Percentiles rank a stretch among this genome's conserved stretches.
phyloP scores from a whole-genome alignment of 2,888 invertebrate species.

The Tetropium fuscum region DNA sequence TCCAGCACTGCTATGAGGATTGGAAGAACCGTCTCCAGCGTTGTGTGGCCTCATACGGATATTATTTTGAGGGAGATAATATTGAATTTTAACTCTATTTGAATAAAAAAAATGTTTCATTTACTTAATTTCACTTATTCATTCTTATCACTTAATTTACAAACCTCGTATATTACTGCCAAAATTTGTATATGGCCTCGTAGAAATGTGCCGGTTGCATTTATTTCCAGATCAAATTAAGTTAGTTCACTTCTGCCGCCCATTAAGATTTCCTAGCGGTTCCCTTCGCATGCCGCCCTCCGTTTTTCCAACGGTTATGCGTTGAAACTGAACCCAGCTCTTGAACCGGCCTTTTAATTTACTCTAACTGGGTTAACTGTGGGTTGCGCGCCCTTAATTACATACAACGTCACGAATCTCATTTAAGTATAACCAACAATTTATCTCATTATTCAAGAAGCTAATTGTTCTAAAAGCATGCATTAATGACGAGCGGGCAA shows the following conservation, averaged over 20 bases:
- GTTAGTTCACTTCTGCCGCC: too few relatives aligned
- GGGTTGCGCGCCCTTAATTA: slow-evolving; percentile 4
- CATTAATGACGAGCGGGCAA: not conserved
- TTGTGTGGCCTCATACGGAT: slow-evolving; percentile 12
- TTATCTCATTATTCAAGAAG: slow-evolving; percentile 8
- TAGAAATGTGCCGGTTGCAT: too few relatives aligned
- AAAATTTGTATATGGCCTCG: too few relatives aligned
- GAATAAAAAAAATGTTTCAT: slow-evolving; percentile 9
- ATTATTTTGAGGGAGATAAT: slow-evolving; percentile 19
- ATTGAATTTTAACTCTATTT: slow-evolving; percentile 14
- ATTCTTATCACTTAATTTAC: slow-evolving; percentile 7
- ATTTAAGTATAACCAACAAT: slow-evolving; percentile 13
- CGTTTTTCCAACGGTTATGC: not conserved
- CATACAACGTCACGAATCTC: slow-evolving; percentile 3
- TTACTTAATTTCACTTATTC: not conserved
- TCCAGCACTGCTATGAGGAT: slow-evolving; percentile 23
- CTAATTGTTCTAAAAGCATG: slow-evolving; percentile 18
- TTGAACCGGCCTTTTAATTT: not conserved
- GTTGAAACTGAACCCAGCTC: not conserved
- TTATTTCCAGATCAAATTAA: too few relatives aligned
- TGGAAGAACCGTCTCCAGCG: slow-evolving; percentile 22
- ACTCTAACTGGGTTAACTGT: slow-evolving; percentile 2
- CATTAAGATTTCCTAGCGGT: too few relatives aligned
- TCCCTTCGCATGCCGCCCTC: too few relatives aligned
- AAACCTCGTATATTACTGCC: too few relatives aligned